Evolutionary conservation across 2,113 vertebrate genomes (phyloP), one percentile per base, ranked within the genome.

Genomic region (Mastomys natalensis): DNA sequence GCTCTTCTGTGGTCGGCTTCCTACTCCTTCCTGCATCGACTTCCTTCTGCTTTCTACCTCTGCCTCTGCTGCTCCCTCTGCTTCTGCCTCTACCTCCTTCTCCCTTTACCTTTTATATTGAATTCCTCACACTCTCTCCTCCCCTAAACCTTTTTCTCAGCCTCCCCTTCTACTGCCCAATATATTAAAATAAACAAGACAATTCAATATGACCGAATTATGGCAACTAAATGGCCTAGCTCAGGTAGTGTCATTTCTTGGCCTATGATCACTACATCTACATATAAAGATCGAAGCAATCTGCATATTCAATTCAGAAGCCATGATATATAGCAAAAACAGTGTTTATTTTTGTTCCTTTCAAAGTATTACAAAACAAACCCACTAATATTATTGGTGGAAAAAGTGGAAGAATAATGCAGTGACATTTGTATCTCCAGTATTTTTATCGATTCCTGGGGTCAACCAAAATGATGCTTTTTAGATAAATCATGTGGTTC

Each of bases 341-440:
- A 15, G 2, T 77, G 48, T n/a, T 97, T 90, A 11, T 76, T 89
- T 95, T 92, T 37, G 19, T 51, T 84, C 29, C 31, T 92, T 95
- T 93, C n/a, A 93, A 96, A 95, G 58, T 95, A 95, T 89, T 92
- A 92, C 48, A 70, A 64, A 89, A 78, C 62, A 64, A 73, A 66
- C 29, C 94, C 29, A 91, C 31, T 64, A 12, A 78, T 55, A 6
- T 24, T n/a, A 74, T 21, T 90, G 58, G 40, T 19, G 12, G 43
- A 87, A 81, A 45, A 19, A 13, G 5, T 78, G 12, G 86, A 64
- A 34, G 15, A 64, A 64, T 55, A 58, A 82, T n/a, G 34, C 62
- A 22, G 5, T 55, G 40, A 72, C 31, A 24, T 78, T 31, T 58
- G 37, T 74, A 11, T 68, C 55, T 92, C 37, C 21, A 86, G 22